Percentiles rank a stretch among this genome's conserved stretches.
Conservation (phyloP, 2,888 invertebrate genomes). For the Drosophila fulvimacula region DNA sequence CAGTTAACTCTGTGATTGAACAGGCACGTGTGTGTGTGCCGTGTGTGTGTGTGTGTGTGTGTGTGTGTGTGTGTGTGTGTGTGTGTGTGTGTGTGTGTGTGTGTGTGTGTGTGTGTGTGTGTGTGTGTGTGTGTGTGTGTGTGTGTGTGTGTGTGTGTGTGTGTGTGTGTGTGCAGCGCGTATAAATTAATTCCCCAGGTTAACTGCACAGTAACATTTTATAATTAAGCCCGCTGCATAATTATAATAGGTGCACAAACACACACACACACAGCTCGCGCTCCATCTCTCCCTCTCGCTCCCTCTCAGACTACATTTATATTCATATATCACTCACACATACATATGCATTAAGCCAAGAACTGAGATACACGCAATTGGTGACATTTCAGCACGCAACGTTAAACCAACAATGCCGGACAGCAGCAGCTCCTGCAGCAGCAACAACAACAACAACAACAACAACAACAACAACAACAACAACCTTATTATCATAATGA, state of each 20-base stretch:
- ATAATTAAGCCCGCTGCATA: slow-evolving; percentile 81
- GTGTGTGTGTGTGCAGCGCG: slow-evolving; percentile 36
- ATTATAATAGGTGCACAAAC: slow-evolving; percentile 64
- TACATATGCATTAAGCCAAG: slow-evolving; percentile 21
- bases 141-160: slow-evolving; percentile 20
- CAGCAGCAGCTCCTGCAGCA: slow-evolving; percentile 30
- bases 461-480: slow-evolving; percentile 39
- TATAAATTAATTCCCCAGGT: slow-evolving; percentile 78
- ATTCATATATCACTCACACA: slow-evolving; percentile 22
- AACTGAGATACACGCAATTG: slow-evolving; percentile 71
- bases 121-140: slow-evolving; percentile 13
- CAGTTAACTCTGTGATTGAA: slow-evolving; percentile 61
- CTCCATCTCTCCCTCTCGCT: background rate
- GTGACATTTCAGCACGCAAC: slow-evolving; percentile 77
- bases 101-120: slow-evolving; percentile 21
- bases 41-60: slow-evolving; percentile 23
- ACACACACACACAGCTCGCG: background rate
- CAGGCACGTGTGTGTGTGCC: slow-evolving; percentile 30
- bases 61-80: slow-evolving; percentile 20
- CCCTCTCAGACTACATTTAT: background rate
- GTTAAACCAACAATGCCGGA: slow-evolving; percentile 62
- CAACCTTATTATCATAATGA: slow-evolving; percentile 76
- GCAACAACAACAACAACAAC: slow-evolving; percentile 58
- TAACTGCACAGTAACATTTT: slow-evolving; percentile 75
- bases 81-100: slow-evolving; percentile 23